Percentiles rank a stretch among this genome's conserved stretches.
Evolutionary conservation across 64 coral and sea anemone genomes (phyloP).

Genomic region (Montipora foliosa): DNA sequence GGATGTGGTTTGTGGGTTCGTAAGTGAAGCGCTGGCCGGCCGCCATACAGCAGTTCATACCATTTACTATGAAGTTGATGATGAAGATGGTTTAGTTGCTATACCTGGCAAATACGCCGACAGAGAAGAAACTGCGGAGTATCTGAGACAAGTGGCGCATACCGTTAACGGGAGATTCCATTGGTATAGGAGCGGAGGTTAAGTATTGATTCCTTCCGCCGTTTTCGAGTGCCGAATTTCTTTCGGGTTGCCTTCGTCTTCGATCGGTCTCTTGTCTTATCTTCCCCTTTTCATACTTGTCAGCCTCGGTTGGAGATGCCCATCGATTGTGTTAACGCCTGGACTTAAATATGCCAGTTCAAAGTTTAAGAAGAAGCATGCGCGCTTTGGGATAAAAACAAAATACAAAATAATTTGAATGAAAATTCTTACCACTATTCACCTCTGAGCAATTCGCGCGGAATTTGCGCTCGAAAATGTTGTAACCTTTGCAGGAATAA

Average conservation of each 20-base stretch:
- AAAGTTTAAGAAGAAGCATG: no score
- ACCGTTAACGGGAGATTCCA: constrained; percentile 89
- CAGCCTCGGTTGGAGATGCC: no score
- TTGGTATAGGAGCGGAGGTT: constrained; percentile 98
- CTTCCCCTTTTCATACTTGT: no score
- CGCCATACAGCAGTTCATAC: constrained; percentile 71
- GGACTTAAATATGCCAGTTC: no score
- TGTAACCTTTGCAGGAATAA: no score
- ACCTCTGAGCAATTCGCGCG: no score
- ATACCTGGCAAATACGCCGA: constrained; percentile 92
- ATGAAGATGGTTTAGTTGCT: constrained; percentile 86
- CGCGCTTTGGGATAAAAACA: no score
- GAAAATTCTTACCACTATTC: no score
- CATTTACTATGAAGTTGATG: constrained; percentile 99
- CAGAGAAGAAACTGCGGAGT: constrained; percentile 74
- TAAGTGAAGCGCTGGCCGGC: constrained; percentile 95
- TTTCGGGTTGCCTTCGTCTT: neutral
- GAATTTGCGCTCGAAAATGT: no score
- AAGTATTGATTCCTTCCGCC: neutral
- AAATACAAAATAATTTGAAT: no score
- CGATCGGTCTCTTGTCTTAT: no score
- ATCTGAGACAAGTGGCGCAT: constrained; percentile 88
- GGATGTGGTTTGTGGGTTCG: constrained; percentile 93
- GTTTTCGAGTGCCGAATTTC: neutral
- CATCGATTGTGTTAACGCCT: no score